Base-by-base conservation (phyloP, 2,797 vertebrate genomes). In the Choloepus didactylus region DNA sequence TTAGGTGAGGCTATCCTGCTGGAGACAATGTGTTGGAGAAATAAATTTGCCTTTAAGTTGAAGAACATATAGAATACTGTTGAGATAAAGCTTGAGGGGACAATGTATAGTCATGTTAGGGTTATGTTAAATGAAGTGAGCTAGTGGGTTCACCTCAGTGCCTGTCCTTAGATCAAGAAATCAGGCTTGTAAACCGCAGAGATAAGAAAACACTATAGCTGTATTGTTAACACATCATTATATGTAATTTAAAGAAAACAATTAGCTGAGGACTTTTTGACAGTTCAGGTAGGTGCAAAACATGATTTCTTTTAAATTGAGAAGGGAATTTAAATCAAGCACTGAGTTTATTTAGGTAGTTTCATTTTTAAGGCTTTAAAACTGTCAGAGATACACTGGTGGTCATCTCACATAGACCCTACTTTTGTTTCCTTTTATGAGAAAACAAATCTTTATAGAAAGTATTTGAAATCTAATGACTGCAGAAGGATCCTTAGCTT, bases 371-470 rank as follows among this genome's bases (percentile, higher is more conserved):
- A 59, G 72, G 2, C 59, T 84, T 91, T 44, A 10, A 96, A 76
- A 89, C 73, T 51, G 44, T 87, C 56, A 51, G 7, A 90, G 29
- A 49, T 8, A n/a, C 19, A 54, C 3, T 21, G 93, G 15, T 4
- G 10, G 18, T 72, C 14, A 29, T 64, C 29, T 81, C 27, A 2
- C 19, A 38, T 31, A 70, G 27, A n/a, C 19, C 27, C 9, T 11
- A 46, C 35, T 87, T 75, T 93, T 93, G 54, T 85, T 83, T 93
- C 49, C 29, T 83, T 96, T 94, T 66, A 23, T 67, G 72, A 79
- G 60, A 92, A 86, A 64, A 38, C 23, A 29, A 54, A 49, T 95
- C 15, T 85, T 85, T 23, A 59, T 31, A 69, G 59, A 67, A 85
- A 69, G 10, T 29, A 31, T 56, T 56, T 73, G 67, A 93, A 81